A percentile compares a stretch with the other conserved stretches of the same genome.
phyloP scores from a whole-genome alignment of 2,113 vertebrate species.

The Indicator indicator region DNA sequence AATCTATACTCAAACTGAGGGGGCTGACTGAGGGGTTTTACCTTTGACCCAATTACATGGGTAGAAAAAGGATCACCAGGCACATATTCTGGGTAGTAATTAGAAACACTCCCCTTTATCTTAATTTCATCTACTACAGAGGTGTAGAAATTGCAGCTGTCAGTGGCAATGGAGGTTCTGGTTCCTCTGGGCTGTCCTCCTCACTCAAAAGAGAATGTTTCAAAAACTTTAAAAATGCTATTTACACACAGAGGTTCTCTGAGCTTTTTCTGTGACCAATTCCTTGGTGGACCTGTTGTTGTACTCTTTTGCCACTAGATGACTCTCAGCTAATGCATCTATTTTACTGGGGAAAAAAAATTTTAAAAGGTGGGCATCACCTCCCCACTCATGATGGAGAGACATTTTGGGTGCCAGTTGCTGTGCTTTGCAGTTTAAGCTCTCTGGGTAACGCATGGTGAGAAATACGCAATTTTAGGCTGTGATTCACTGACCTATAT shows the following conservation, averaged over 20 bases:
- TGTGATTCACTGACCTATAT: neutral
- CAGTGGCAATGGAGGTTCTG: neutral
- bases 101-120: neutral
- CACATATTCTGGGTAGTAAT: neutral
- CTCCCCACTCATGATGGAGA: accelerated
- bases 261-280: neutral
- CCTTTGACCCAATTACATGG: neutral
- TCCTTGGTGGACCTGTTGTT: neutral
- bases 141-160: neutral
- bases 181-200: neutral
- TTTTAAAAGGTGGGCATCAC: neutral
- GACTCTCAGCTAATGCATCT: neutral
- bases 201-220: neutral
- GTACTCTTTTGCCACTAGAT: neutral
- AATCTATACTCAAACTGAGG: neutral
- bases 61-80: neutral
- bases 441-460: accelerated
- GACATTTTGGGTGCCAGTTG: neutral
- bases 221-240: accelerated
- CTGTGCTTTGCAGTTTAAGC: neutral
- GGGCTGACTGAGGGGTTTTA: neutral
- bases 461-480: neutral
- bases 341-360: neutral
- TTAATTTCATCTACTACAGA: neutral
- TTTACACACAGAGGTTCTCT: neutral